phyloP scores from a whole-genome alignment of 2,888 invertebrate genomes.

The Meghimatium bilineatum region DNA sequence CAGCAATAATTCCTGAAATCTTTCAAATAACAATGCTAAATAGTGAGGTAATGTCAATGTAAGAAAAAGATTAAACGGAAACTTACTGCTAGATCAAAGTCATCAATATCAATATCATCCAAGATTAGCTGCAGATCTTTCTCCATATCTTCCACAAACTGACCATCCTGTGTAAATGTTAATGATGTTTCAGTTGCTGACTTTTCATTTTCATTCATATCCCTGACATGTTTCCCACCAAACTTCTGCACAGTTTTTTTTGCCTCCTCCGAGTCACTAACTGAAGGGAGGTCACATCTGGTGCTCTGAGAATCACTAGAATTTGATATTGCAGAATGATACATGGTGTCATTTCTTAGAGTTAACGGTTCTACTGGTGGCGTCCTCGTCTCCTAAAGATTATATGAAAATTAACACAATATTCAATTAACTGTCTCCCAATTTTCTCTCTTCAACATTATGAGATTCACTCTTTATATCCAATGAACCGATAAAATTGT shows the following conservation, averaged over 20 bases:
- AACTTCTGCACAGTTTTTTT: neutral
- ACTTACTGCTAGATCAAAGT: constrained; percentile 81
- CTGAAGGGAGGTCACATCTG: neutral
- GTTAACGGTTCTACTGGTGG: neutral
- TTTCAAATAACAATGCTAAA: neutral
- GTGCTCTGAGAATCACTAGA: neutral
- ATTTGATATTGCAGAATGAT: neutral
- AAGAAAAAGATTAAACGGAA: neutral
- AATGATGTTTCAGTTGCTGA: neutral
- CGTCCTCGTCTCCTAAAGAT: neutral
- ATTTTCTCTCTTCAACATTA: no score
- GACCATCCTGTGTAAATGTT: constrained; percentile 15
- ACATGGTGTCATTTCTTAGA: neutral
- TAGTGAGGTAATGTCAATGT: no score
- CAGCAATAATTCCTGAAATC: no score
- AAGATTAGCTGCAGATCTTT: constrained; percentile 90
- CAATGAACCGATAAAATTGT: no score
- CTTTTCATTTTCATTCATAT: neutral
- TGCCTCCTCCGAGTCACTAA: neutral
- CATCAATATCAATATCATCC: constrained; percentile 88
- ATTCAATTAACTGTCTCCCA: no score
- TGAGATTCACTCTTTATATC: no score
- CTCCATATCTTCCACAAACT: constrained; percentile 75
- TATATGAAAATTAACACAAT: neutral
- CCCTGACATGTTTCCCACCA: neutral